Evolutionary conservation across 2,888 invertebrate species (phyloP).

Genomic region (Yponomeuta cagnagella): DNA sequence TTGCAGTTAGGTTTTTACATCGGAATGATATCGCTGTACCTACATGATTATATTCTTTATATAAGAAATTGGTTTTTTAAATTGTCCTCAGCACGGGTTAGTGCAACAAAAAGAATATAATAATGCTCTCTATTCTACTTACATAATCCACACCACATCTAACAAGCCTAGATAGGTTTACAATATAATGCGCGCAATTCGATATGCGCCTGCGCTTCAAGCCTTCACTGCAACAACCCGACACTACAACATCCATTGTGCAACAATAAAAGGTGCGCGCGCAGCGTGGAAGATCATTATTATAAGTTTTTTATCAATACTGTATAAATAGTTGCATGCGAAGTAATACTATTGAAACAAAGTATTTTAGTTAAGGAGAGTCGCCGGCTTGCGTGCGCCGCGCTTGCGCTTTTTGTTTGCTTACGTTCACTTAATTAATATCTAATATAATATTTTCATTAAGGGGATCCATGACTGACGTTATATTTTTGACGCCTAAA

Average conservation of each 20-base stretch:
- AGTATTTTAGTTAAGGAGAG: constrained; percentile 20
- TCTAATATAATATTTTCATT: constrained; percentile 13
- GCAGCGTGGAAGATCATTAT: constrained; percentile 44
- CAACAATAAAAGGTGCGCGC: constrained; percentile 29
- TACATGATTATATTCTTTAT: too few species aligned
- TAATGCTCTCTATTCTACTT: too few species aligned
- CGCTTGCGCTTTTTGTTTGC: constrained; percentile 17
- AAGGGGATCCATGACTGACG: neutral
- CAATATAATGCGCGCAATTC: neutral
- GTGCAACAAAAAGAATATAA: too few species aligned
- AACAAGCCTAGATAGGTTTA: too few species aligned
- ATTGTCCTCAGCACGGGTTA: too few species aligned
- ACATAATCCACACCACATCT: too few species aligned
- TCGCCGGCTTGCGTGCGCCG: constrained; percentile 17
- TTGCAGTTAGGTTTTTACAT: too few species aligned
- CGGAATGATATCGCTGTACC: too few species aligned
- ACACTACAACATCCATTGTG: constrained; percentile 9
- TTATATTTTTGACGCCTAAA: neutral
- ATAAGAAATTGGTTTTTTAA: too few species aligned
- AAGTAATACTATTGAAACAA: constrained; percentile 19
- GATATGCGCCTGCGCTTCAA: neutral
- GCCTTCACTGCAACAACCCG: neutral
- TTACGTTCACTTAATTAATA: constrained; percentile 15
- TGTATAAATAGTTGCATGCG: constrained; percentile 27
- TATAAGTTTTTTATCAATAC: constrained; percentile 47